Evolutionary conservation across 2,113 vertebrate genomes (phyloP).

Genomic region (Spea multiplicata): DNA sequence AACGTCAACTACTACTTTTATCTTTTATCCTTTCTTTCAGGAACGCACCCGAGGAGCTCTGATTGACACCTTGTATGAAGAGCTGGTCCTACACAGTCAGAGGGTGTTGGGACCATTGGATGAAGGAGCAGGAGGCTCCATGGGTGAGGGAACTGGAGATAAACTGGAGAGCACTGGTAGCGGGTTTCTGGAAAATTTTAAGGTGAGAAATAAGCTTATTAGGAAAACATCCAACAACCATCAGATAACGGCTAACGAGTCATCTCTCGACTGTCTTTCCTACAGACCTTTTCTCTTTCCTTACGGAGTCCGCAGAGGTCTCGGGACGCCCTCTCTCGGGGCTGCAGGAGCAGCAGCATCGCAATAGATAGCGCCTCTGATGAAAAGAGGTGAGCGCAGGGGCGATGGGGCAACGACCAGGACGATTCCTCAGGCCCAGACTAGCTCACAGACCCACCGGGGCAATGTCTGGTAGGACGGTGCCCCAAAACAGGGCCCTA

Average conservation of each 20-base stretch:
- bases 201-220: conserved; percentile 63
- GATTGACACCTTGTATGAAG: conserved; percentile 77
- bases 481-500: too few species aligned
- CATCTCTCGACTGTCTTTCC: conserved; percentile 30
- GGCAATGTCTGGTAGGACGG: too few species aligned
- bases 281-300: conserved; percentile 65
- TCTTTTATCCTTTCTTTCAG: conserved; percentile 54
- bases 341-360: conserved; percentile 84
- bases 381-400: conserved; percentile 78
- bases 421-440: too few species aligned
- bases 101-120: conserved; percentile 75
- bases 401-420: too few species aligned
- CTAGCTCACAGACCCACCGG: too few species aligned
- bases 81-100: conserved; percentile 75
- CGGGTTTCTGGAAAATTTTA: conserved; percentile 89
- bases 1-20: too few species aligned
- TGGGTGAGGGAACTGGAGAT: conserved; percentile 27
- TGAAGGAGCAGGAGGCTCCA: conserved; percentile 29
- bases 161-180: conserved; percentile 73
- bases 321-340: conserved; percentile 68
- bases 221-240: not conserved
- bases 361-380: conserved; percentile 92
- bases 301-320: conserved; percentile 62
- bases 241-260: conserved; percentile 10
- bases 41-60: conserved; percentile 83